Evolutionary conservation across 2,113 vertebrate genomes (phyloP).

Genomic region (Haplotaxodon microlepis): DNA sequence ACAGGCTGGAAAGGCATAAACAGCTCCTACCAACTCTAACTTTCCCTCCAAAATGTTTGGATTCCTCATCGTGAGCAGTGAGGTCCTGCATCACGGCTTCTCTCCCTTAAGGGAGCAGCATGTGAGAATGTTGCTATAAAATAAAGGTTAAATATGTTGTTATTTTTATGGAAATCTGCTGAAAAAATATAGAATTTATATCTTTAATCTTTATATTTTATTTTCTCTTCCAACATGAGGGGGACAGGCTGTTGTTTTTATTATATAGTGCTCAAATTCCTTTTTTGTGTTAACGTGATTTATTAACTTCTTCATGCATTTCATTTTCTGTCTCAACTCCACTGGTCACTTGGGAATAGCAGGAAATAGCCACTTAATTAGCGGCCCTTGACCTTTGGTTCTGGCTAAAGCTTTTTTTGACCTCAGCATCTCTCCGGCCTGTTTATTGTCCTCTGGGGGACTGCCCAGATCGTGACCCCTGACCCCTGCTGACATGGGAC

Average conservation of each 20-base stretch:
- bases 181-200: background rate
- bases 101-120: background rate
- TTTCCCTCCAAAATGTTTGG: conserved; percentile 64
- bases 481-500: conserved; percentile 39
- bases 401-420: conserved; percentile 34
- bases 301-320: conserved; percentile 4
- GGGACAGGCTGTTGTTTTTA: background rate
- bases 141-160: background rate
- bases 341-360: conserved; percentile 53
- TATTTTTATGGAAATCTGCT: background rate
- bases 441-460: conserved; percentile 63
- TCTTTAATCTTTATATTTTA: background rate
- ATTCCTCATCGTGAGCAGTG: background rate
- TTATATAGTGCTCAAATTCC: background rate
- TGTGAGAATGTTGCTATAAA: background rate
- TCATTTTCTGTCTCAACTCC: conserved; percentile 2
- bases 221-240: background rate
- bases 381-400: conserved; percentile 60
- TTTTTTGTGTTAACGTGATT: background rate
- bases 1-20: conserved; percentile 28
- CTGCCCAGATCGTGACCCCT: conserved; percentile 51
- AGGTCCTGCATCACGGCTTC: background rate
- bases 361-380: conserved; percentile 68
- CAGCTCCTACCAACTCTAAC: conserved; percentile 1
- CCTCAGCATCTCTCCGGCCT: conserved; percentile 33